Evolutionary conservation across 2,888 invertebrate species (phyloP).

Genomic region (Tiphia femorata): DNA sequence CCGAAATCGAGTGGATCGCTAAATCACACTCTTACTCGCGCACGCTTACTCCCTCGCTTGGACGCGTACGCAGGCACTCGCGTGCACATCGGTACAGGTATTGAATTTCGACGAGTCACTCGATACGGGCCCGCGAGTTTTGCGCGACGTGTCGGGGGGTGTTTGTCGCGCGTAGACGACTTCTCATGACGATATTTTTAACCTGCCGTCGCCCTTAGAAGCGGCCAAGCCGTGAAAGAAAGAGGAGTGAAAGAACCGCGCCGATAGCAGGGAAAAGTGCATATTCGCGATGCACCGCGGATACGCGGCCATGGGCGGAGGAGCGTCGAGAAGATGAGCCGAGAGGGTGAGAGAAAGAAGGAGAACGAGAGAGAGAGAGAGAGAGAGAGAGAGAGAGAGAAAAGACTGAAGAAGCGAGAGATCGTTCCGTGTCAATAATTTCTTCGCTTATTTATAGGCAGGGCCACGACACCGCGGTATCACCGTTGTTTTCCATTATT

Average conservation of each 20-base stretch:
- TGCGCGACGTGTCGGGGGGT: background rate
- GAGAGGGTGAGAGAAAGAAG: background rate
- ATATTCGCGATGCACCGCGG: constrained; percentile 31
- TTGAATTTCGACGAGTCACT: constrained; percentile 21
- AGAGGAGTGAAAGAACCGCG: constrained; percentile 37
- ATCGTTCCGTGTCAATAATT: constrained; percentile 58
- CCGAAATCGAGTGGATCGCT: too few species aligned
- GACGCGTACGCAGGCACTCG: too few species aligned
- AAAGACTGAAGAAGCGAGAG: constrained; percentile 25
- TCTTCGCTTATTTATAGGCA: constrained; percentile 62
- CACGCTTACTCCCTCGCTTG: constrained; percentile 1
- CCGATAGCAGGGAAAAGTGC: constrained; percentile 44
- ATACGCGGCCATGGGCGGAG: too few species aligned
- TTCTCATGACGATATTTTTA: constrained; percentile 44
- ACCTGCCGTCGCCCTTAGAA: constrained; percentile 41
- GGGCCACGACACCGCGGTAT: constrained; percentile 56
- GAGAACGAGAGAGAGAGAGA: background rate
- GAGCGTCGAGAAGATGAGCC: too few species aligned
- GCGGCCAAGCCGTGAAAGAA: background rate
- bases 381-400: background rate
- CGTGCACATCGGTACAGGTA: too few species aligned
- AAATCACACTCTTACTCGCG: background rate
- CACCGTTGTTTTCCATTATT: constrained; percentile 59
- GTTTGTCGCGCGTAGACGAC: constrained; percentile 23
- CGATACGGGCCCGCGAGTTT: constrained; percentile 4